Evolutionary conservation across 2,888 invertebrate species (phyloP).

Genomic region (Clivina fossor): DNA sequence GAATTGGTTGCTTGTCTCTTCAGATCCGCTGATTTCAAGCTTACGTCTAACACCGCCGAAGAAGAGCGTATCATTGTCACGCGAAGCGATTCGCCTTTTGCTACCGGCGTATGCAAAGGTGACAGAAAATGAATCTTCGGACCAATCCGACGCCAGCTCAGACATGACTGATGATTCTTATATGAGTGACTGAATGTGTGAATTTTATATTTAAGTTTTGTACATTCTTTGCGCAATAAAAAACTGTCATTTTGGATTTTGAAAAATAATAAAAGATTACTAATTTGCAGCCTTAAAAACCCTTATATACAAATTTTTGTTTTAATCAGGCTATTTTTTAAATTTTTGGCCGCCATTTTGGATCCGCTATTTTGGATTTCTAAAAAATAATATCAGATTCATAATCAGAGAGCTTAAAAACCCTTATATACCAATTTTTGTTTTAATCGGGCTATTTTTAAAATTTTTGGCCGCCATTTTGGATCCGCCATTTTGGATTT

Average conservation of each 20-base stretch:
- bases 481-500: not conserved
- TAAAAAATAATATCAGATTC: not conserved
- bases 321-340: not conserved
- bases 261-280: not conserved
- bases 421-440: not conserved
- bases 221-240: not conserved
- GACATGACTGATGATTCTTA: not conserved
- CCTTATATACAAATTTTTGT: not conserved
- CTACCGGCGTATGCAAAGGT: not conserved
- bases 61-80: not conserved
- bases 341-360: too few species aligned
- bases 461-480: not conserved
- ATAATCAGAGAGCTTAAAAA: not conserved
- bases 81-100: not conserved
- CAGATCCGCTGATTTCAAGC: constrained; percentile 4
- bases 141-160: not conserved
- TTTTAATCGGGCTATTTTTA: not conserved
- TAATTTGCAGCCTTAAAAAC: not conserved
- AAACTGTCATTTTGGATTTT: not conserved
- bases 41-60: not conserved
- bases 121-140: not conserved
- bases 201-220: not conserved
- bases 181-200: not conserved
- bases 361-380: too few species aligned
- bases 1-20: constrained; percentile 6